A percentile compares a stretch with the other conserved stretches of the same genome.
Conservation (phyloP, 2,888 invertebrate genomes). For the Gerris lacustris region DNA sequence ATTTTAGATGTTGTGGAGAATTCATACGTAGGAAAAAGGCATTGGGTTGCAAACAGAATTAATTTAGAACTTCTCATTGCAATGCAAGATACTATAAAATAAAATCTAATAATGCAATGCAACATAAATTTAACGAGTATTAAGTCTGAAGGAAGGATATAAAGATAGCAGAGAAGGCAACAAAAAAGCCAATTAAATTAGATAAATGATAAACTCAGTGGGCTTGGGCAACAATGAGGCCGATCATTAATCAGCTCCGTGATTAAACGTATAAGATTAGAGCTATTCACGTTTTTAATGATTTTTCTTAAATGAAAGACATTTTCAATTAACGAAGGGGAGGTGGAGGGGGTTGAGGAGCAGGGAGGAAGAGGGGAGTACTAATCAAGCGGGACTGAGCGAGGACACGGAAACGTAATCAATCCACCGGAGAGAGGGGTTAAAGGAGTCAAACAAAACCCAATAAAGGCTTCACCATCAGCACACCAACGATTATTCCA, state of each 20-base stretch:
- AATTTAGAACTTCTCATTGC: too few relatives aligned
- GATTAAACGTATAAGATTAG: constrained; percentile 5
- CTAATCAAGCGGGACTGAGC: neutral
- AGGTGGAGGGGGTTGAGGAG: neutral
- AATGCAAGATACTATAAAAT: too few relatives aligned
- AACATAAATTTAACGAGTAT: neutral
- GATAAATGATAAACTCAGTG: neutral
- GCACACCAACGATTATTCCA: too few relatives aligned
- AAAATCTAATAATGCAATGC: too few relatives aligned
- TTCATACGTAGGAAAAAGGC: too few relatives aligned
- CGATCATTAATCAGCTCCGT: neutral
- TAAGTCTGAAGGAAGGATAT: neutral
- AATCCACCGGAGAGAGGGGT: neutral
- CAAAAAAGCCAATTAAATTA: constrained; percentile 3
- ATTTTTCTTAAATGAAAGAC: constrained; percentile 5
- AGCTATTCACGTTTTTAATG: constrained; percentile 5
- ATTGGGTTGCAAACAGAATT: too few relatives aligned
- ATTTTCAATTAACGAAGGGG: neutral
- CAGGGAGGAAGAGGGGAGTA: neutral
- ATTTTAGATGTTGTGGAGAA: too few relatives aligned
- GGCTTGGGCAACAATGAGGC: neutral
- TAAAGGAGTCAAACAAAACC: too few relatives aligned
- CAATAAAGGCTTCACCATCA: too few relatives aligned
- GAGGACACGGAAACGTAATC: constrained; percentile 1
- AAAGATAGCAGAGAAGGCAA: neutral